phyloP scores from a whole-genome alignment of 1,140 invertebrate genomes.

The Rhizoglyphus robini region DNA sequence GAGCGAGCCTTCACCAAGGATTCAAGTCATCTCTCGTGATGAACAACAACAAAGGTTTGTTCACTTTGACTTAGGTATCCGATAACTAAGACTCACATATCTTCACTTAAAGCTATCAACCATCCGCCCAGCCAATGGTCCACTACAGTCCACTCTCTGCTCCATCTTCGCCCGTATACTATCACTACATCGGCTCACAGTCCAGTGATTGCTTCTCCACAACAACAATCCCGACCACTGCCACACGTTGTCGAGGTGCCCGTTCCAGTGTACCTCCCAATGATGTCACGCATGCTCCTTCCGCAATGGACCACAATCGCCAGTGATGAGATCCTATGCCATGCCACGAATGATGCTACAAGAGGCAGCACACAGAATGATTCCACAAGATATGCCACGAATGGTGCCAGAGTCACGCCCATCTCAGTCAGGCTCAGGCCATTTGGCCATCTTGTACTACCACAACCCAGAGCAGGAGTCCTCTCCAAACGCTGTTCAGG shows the following conservation, averaged over 20 bases:
- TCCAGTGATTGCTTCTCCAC: not conserved
- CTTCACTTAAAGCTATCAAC: not conserved
- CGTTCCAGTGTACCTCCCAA: not conserved
- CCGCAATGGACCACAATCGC: not conserved
- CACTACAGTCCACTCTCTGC: not conserved
- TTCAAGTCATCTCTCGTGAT: not conserved
- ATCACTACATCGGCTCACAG: not conserved
- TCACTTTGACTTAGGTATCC: not conserved
- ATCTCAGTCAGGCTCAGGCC: too few species aligned
- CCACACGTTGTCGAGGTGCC: constrained; percentile 10
- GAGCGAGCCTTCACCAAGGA: not conserved
- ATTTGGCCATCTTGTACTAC: too few species aligned
- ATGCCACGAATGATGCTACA: not conserved
- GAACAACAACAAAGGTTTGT: not conserved
- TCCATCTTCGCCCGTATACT: not conserved
- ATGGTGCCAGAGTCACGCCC: too few species aligned
- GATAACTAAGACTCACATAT: not conserved
- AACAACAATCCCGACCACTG: not conserved
- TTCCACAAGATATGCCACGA: too few species aligned
- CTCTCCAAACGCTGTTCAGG: too few species aligned
- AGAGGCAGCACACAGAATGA: too few species aligned
- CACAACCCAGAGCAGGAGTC: too few species aligned
- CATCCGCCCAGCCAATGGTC: not conserved
- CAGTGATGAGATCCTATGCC: not conserved
- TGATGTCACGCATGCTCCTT: not conserved